A percentile compares a stretch with the other conserved stretches of the same genome.
Evolutionary conservation across 2,113 vertebrate genomes (phyloP).

Genomic region (Apus apus): DNA sequence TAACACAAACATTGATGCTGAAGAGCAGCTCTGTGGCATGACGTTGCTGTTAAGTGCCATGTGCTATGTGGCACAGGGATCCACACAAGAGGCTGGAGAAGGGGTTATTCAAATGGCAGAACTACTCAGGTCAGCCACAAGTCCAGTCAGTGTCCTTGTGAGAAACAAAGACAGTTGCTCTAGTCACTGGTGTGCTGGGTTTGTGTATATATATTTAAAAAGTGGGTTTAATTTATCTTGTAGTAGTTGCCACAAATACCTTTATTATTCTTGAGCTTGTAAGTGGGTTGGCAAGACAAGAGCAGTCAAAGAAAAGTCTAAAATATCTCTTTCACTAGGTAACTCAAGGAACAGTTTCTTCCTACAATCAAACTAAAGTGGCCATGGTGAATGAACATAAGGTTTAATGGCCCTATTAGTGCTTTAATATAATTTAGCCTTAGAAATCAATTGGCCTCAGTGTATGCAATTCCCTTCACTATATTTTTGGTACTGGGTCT

Average conservation of each 20-base stretch:
- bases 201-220: neutral
- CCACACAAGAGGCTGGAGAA: neutral
- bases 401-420: neutral
- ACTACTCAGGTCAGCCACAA: neutral
- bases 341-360: neutral
- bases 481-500: neutral
- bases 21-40: neutral
- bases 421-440: neutral
- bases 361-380: neutral
- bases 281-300: neutral
- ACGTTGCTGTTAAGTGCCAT: neutral
- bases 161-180: neutral
- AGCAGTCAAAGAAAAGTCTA: neutral
- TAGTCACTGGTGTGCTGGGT: neutral
- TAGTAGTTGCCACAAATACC: neutral
- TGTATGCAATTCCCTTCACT: neutral
- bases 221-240: neutral
- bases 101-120: neutral
- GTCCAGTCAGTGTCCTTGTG: neutral
- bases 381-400: neutral
- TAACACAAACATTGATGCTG: neutral
- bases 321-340: neutral
- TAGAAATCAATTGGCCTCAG: neutral
- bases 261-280: neutral
- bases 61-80: neutral